A percentile compares a stretch with the other conserved stretches of the same genome.
Evolutionary conservation across 2,113 vertebrate species (phyloP).

Genomic region (Aix galericulata): DNA sequence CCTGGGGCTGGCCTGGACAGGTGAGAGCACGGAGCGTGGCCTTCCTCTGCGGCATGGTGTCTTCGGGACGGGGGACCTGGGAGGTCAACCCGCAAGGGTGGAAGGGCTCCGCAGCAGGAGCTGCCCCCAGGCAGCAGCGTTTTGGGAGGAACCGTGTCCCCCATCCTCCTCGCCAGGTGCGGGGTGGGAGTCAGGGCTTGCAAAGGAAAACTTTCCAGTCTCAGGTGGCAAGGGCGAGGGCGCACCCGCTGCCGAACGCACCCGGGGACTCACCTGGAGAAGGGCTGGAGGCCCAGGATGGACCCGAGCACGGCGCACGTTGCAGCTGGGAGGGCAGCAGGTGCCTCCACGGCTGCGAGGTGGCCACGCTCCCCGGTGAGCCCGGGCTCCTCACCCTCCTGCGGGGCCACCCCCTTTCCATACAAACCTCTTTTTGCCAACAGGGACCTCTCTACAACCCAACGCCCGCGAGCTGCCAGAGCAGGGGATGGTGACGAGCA

Average conservation of each 20-base stretch:
- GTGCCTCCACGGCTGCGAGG: neutral
- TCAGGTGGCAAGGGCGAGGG: neutral
- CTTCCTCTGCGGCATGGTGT: accelerated
- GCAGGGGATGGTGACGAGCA: neutral
- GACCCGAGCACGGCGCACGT: neutral
- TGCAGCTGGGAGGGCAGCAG: neutral
- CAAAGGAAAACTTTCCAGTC: neutral
- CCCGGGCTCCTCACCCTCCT: neutral
- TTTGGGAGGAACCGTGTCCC: neutral
- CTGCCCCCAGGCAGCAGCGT: neutral
- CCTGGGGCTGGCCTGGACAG: neutral
- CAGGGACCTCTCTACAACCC: neutral
- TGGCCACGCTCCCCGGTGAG: neutral
- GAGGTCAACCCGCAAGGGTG: neutral
- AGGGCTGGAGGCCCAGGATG: neutral
- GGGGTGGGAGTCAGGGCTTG: neutral
- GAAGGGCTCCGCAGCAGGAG: neutral
- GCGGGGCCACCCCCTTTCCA: accelerated
- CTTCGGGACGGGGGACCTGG: neutral
- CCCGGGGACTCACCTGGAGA: conserved; percentile 45
- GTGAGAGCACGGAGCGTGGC: accelerated
- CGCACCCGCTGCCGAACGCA: neutral
- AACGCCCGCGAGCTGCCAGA: accelerated
- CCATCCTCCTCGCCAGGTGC: neutral
- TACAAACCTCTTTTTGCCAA: conserved; percentile 3